Evolutionary conservation across 2,888 invertebrate genomes (phyloP).

Genomic region (Prosopocoilus inquinatus): DNA sequence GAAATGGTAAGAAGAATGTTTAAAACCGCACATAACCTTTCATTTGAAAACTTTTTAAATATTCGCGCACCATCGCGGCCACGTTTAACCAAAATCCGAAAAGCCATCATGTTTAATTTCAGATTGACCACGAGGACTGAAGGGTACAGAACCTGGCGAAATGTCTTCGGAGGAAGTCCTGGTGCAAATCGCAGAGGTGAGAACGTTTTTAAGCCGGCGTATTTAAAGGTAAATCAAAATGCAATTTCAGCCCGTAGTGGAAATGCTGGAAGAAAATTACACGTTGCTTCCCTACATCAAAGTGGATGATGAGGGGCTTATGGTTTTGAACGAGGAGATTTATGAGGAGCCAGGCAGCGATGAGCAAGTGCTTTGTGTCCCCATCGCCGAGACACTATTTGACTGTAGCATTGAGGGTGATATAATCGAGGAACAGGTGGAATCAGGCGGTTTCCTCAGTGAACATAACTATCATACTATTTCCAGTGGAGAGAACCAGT

Average conservation of each 20-base stretch:
- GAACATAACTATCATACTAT: constrained; percentile 20
- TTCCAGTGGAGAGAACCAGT: constrained; percentile 2
- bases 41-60: neutral
- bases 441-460: constrained; percentile 14
- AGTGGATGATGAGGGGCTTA: constrained; percentile 17
- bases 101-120: too few relatives aligned
- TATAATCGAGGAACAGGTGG: constrained; percentile 8
- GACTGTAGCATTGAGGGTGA: constrained; percentile 16
- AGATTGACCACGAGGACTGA: too few relatives aligned
- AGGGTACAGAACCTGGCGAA: neutral
- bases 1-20: constrained; percentile 9
- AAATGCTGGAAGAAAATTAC: constrained; percentile 18
- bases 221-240: neutral
- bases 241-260: constrained; percentile 14
- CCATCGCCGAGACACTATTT: constrained; percentile 16
- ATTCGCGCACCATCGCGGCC: too few relatives aligned
- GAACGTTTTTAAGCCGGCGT: neutral
- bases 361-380: constrained; percentile 18
- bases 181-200: constrained; percentile 15
- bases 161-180: constrained; percentile 20
- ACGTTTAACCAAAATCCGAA: too few relatives aligned
- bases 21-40: constrained; percentile 7
- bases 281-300: constrained; percentile 19
- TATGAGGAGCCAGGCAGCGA: constrained; percentile 12
- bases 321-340: constrained; percentile 14